Evolutionary conservation across 2,797 vertebrate species (phyloP), one percentile per base, ranked within the genome.

Genomic region (Pseudopleuronectes americanus): DNA sequence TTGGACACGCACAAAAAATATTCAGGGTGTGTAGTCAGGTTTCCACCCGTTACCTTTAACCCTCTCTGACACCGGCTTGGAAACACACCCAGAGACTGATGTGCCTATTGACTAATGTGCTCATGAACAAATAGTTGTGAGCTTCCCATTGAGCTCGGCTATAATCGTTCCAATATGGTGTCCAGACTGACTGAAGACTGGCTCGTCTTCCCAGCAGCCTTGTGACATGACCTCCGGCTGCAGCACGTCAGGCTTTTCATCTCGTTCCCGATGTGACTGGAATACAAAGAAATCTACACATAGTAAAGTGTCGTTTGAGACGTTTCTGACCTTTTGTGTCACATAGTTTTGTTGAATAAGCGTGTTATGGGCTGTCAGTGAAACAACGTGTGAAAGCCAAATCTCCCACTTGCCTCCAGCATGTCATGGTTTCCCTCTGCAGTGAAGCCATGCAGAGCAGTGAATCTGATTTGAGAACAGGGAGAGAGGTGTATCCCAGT

Each of bases 41-140:
- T 69, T 61, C 59, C 87, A 84, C 78, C 85, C 83, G 81, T 74
- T 81, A 23, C 54, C 19, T 77, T 69, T 80, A 76, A 54, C 54
- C 16, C 51, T 57, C 14, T 36, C 8, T 60, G 16, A 61, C 68
- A 65, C 10, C 64, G 21, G n/a, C 71, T 57, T 48, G 12, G 38
- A 49, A 60, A 64, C 53, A 10, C 60, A 60, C 55, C 16, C 64
- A 53, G 13, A 65, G 31, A 53, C 21, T 22, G 7, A 21, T 26
- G 4, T 33, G 24, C 6, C 16, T 17, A 38, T 63, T 67, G 47
- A 52, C 28, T 51, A 5, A 68, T n/a, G 2, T 8, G 7, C 47
- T n/a, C 8, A 10, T 51, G 19, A 22, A 69, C 49, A 76, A 71
- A 67, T 19, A n/a, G 1, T 28, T 52, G 16, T 64, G 33, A 70